Evolutionary conservation across 2,113 vertebrate genomes (phyloP).

Genomic region (Daubentonia madagascariensis): DNA sequence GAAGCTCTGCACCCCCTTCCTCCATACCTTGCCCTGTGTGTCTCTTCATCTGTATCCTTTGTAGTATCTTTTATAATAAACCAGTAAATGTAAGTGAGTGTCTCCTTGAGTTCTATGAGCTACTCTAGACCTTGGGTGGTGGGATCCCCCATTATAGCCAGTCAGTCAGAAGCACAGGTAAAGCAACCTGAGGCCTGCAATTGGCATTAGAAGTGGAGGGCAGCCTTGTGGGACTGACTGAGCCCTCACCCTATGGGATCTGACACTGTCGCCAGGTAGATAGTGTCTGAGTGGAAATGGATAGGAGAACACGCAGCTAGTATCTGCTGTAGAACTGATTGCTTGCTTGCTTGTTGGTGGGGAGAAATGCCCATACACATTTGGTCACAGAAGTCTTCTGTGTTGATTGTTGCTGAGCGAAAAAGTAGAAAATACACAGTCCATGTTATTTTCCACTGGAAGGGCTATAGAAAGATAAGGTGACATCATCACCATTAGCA

Average conservation of each 20-base stretch:
- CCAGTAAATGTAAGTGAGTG: too few species aligned
- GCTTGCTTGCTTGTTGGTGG: not conserved
- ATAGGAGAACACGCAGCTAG: not conserved
- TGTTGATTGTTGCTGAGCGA: not conserved
- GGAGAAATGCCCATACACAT: not conserved
- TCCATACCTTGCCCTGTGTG: too few species aligned
- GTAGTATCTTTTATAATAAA: too few species aligned
- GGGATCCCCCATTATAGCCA: not conserved
- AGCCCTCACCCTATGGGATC: not conserved
- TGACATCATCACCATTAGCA: too few species aligned
- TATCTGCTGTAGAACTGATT: too few species aligned
- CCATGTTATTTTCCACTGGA: not conserved
- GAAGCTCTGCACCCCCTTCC: too few species aligned
- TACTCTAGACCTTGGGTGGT: not conserved
- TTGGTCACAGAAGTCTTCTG: not conserved
- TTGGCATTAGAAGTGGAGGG: not conserved
- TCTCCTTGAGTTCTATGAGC: not conserved
- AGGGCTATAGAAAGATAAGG: too few species aligned
- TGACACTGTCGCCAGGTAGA: not conserved
- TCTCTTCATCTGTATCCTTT: too few species aligned
- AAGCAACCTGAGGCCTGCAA: not conserved
- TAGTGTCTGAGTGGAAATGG: not conserved
- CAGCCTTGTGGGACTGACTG: not conserved
- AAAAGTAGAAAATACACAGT: not conserved
- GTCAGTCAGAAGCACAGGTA: not conserved